A percentile compares a stretch with the other conserved stretches of the same genome.
Evolutionary conservation across 2,888 invertebrate genomes (phyloP).

Genomic region (Eumerus sabulonum): DNA sequence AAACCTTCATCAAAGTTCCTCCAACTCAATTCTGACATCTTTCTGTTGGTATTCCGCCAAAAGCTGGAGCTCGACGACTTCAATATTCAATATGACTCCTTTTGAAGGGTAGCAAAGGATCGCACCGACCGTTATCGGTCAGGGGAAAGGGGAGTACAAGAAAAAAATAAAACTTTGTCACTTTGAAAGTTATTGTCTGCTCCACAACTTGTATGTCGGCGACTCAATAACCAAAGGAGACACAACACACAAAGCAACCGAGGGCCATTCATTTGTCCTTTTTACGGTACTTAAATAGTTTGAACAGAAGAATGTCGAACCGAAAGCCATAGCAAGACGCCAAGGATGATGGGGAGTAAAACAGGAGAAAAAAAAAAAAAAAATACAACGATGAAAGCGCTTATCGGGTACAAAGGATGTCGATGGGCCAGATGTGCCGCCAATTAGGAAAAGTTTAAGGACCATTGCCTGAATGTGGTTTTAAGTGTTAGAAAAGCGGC

Average conservation of each 20-base stretch:
- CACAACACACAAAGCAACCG: conserved; percentile 8
- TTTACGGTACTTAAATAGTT: conserved; percentile 67
- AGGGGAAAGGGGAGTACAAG: no score
- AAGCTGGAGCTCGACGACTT: conserved; percentile 11
- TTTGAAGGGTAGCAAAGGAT: conserved; percentile 16
- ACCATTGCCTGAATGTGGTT: conserved; percentile 51
- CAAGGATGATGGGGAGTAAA: not conserved
- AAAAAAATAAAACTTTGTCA: conserved; percentile 54
- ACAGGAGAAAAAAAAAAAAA: not conserved
- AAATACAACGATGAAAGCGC: conserved; percentile 42
- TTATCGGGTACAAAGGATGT: conserved; percentile 50
- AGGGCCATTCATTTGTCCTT: conserved; percentile 59
- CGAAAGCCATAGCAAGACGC: conserved; percentile 19
- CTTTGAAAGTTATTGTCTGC: conserved; percentile 64
- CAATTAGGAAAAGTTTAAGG: conserved; percentile 64
- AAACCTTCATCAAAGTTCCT: conserved; percentile 54
- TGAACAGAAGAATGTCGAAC: conserved; percentile 30
- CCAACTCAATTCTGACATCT: conserved; percentile 39
- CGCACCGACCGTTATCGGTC: not conserved
- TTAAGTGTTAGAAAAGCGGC: conserved; percentile 51
- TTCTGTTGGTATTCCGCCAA: no score
- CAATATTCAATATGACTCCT: no score
- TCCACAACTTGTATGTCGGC: conserved; percentile 31
- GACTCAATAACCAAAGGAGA: conserved; percentile 42
- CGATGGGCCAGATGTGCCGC: conserved; percentile 62